Evolutionary conservation across 2,113 vertebrate genomes (phyloP).

Genomic region (Clupea harengus): DNA sequence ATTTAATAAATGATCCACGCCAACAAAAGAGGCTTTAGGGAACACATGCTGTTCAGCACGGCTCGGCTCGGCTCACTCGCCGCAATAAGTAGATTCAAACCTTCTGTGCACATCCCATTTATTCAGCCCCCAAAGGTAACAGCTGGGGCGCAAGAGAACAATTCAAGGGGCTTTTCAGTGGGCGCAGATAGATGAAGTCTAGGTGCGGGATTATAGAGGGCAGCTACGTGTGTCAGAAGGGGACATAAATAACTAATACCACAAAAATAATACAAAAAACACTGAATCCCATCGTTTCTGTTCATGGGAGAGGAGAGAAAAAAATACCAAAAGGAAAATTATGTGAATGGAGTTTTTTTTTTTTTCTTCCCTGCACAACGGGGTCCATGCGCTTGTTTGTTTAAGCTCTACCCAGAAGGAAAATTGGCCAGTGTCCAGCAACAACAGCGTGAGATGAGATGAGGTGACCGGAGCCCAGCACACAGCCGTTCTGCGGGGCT

Average conservation of each 20-base stretch:
- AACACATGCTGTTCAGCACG: not conserved
- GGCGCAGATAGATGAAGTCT: not conserved
- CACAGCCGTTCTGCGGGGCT: not conserved
- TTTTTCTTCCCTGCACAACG: not conserved
- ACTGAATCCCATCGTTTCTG: not conserved
- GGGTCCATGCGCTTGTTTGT: slow-evolving; percentile 22
- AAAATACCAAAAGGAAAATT: not conserved
- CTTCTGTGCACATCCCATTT: not conserved
- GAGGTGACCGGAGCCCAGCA: not conserved
- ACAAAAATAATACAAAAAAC: not conserved
- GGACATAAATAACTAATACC: not conserved
- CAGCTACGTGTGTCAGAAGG: not conserved
- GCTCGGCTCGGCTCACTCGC: not conserved
- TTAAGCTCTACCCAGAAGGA: slow-evolving; percentile 17
- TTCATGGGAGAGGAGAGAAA: not conserved
- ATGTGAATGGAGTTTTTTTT: not conserved
- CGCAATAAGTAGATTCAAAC: slow-evolving; percentile 2
- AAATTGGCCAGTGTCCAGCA: slow-evolving; percentile 25
- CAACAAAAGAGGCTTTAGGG: slow-evolving; percentile 16
- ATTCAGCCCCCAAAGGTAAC: not conserved
- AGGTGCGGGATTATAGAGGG: not conserved
- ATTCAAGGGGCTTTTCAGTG: not conserved
- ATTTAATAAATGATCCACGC: slow-evolving; percentile 10
- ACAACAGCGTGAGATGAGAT: slow-evolving; percentile 12
- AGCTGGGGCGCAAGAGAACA: slow-evolving; percentile 16